phyloP scores from a whole-genome alignment of 2,797 vertebrate species.

The Acrossocheilus wenchowensis region DNA sequence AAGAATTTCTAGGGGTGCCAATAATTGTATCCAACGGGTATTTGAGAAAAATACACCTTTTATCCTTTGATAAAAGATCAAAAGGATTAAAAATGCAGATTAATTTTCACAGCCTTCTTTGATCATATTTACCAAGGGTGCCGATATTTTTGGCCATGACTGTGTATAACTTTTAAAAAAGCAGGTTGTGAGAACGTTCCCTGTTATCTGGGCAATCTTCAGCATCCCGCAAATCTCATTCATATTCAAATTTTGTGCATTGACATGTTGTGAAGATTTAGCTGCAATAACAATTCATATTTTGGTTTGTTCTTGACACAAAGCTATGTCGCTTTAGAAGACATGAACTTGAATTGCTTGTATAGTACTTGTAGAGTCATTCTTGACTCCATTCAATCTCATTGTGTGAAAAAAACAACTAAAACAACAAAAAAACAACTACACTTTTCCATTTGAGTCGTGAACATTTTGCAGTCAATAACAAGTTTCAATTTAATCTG shows the following conservation, averaged over 20 bases:
- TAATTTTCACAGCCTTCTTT: too few relatives aligned
- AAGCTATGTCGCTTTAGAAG: not conserved
- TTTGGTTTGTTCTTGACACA: not conserved
- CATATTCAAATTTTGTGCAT: not conserved
- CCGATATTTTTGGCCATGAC: too few relatives aligned
- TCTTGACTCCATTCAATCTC: not conserved
- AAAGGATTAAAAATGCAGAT: too few relatives aligned
- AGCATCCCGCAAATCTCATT: not conserved
- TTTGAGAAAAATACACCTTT: too few relatives aligned
- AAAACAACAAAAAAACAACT: too few relatives aligned
- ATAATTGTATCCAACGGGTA: too few relatives aligned
- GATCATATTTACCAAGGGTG: too few relatives aligned
- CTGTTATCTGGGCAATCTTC: not conserved
- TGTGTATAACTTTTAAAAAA: not conserved
- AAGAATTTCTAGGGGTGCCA: too few relatives aligned
- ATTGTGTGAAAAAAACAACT: too few relatives aligned
- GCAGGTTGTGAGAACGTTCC: not conserved
- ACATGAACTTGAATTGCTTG: not conserved
- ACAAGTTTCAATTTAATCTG: not conserved
- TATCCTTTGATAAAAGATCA: too few relatives aligned
- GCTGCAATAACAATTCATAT: not conserved
- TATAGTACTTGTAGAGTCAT: not conserved
- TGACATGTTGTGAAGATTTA: not conserved
- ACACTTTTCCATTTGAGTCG: too few relatives aligned
- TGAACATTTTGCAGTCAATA: too few relatives aligned